Evolutionary conservation across 2,797 vertebrate genomes (phyloP).

Genomic region (Arctocebus calabarensis): DNA sequence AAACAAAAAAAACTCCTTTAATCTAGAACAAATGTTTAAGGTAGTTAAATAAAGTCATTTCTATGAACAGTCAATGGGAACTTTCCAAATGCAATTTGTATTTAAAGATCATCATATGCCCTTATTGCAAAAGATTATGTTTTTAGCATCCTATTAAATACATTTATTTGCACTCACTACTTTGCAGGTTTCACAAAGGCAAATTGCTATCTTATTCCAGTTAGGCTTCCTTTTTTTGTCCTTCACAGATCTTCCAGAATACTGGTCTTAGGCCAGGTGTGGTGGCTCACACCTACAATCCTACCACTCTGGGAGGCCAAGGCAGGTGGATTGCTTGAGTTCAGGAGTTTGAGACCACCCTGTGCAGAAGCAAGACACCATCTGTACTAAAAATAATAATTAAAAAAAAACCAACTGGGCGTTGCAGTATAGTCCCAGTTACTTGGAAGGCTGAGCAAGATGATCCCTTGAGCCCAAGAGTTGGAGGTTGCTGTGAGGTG

Average conservation of each 20-base stretch:
- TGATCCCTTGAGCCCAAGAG: too few species aligned
- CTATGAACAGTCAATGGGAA: neutral
- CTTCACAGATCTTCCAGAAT: slow-evolving; percentile 41
- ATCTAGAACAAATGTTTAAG: neutral
- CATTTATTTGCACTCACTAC: neutral
- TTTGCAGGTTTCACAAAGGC: neutral
- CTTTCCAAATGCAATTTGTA: slow-evolving; percentile 34
- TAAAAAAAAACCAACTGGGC: too few species aligned
- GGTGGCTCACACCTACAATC: too few species aligned
- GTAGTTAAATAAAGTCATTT: neutral
- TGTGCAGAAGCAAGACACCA: too few species aligned
- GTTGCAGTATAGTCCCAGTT: too few species aligned
- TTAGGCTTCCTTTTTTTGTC: neutral
- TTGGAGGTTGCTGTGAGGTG: too few species aligned
- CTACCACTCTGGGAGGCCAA: too few species aligned
- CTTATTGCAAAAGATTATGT: neutral
- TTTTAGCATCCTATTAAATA: neutral
- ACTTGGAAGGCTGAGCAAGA: too few species aligned
- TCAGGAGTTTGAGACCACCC: too few species aligned
- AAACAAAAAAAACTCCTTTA: neutral
- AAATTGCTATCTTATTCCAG: neutral
- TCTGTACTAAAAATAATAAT: too few species aligned
- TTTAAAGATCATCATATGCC: neutral
- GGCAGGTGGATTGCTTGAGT: too few species aligned
- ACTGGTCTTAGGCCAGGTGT: neutral